These are phyloP conservation scores for Tetragonula carbonaria DNA, from an alignment of 2,888 invertebrate genomes.

Conservation along the genomic window DNA sequence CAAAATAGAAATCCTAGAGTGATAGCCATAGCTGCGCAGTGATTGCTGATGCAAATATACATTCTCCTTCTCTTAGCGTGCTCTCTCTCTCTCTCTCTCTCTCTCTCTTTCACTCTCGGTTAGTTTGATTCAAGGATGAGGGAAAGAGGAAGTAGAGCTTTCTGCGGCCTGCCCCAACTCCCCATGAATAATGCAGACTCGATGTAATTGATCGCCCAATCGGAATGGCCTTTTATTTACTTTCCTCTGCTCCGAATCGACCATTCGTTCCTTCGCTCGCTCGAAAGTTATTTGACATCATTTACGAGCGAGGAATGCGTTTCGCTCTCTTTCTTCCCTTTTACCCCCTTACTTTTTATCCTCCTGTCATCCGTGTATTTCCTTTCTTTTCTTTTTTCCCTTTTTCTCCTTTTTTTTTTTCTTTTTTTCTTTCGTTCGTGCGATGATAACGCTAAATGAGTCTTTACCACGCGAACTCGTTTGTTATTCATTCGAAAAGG, in stretches of 20 bases:
- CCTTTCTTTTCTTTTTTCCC: background rate
- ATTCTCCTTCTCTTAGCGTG: slow-evolving; percentile 62
- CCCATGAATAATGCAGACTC: slow-evolving; percentile 83
- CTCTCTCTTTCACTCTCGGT: slow-evolving; percentile 63
- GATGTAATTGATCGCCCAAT: slow-evolving; percentile 84
- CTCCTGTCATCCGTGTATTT: slow-evolving; percentile 25
- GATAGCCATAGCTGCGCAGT: slow-evolving; percentile 75
- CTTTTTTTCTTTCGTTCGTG: background rate
- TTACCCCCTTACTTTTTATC: slow-evolving; percentile 33
- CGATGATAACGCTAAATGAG: slow-evolving; percentile 65
- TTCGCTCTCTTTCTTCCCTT: slow-evolving; percentile 60
- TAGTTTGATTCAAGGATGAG: slow-evolving; percentile 74
- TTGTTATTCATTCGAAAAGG: slow-evolving; percentile 49
- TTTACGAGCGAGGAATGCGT: slow-evolving; percentile 79
- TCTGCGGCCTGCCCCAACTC: slow-evolving; percentile 81
- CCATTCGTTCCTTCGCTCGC: slow-evolving; percentile 76
- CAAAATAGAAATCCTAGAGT: slow-evolving; percentile 72
- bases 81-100: slow-evolving; percentile 36
- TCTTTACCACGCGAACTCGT: slow-evolving; percentile 31
- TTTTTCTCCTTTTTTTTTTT: background rate
- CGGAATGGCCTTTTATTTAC: slow-evolving; percentile 84
- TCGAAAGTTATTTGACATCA: slow-evolving; percentile 82
- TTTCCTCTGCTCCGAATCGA: slow-evolving; percentile 80
- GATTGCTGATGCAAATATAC: slow-evolving; percentile 82
- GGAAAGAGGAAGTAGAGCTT: slow-evolving; percentile 76